Evolutionary conservation across 2,113 vertebrate genomes (phyloP).

Genomic region (Ciconia maguari): DNA sequence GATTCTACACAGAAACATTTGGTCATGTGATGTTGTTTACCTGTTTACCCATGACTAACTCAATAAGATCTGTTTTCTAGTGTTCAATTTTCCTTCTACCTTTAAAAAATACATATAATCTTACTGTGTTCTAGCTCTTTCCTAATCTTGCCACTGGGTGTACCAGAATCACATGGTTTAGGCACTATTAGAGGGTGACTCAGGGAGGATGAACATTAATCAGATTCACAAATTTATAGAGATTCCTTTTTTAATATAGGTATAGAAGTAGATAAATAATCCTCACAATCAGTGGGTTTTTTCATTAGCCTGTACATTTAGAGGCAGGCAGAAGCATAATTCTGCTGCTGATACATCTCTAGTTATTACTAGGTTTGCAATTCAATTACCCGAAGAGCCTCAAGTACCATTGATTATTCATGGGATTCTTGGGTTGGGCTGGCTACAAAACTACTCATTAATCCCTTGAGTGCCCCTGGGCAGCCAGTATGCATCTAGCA

Average conservation of each 20-base stretch:
- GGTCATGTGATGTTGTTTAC: not conserved
- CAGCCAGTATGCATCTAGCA: slow-evolving; percentile 21
- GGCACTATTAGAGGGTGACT: not conserved
- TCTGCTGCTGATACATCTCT: slow-evolving; percentile 55
- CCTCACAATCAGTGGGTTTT: slow-evolving; percentile 1
- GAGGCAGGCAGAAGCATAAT: slow-evolving; percentile 36
- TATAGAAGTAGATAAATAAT: slow-evolving; percentile 54
- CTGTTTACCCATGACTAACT: not conserved
- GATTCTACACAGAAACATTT: not conserved
- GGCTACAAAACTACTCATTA: slow-evolving; percentile 65
- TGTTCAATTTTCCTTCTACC: not conserved
- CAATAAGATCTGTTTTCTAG: not conserved
- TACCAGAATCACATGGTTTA: not conserved
- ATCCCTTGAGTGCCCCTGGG: slow-evolving; percentile 54
- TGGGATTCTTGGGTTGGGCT: slow-evolving; percentile 55
- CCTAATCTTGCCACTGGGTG: not conserved
- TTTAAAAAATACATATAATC: not conserved
- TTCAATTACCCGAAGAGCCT: slow-evolving; percentile 66
- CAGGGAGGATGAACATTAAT: not conserved
- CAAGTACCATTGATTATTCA: slow-evolving; percentile 73
- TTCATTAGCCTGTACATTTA: slow-evolving; percentile 53
- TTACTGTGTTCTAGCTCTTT: not conserved
- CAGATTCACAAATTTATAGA: slow-evolving; percentile 27
- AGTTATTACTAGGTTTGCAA: slow-evolving; percentile 66
- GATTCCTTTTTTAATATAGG: slow-evolving; percentile 17